These are phyloP conservation scores for Drosophila arizonae DNA, from an alignment of 1,140 invertebrate species.

Conservation along the genomic window DNA sequence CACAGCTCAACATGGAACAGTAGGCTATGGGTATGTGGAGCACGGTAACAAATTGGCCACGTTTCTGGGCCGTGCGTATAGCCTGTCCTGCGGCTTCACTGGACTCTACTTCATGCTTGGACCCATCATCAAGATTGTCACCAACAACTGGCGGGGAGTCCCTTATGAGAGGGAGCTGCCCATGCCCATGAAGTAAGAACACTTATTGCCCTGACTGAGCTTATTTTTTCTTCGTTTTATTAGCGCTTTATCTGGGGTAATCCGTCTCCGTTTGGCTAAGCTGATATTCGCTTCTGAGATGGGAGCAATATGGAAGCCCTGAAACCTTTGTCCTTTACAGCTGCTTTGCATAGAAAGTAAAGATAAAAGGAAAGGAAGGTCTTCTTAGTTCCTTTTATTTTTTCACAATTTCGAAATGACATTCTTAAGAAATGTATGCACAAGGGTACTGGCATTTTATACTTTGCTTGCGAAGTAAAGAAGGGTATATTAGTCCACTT, in stretches of 20 bases:
- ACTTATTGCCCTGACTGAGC: background rate
- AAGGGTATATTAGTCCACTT: background rate
- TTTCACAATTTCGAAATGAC: background rate
- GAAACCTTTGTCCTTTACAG: too few species aligned
- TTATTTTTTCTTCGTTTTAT: background rate
- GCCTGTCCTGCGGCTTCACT: constrained; percentile 58
- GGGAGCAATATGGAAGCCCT: too few species aligned
- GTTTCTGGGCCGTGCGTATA: constrained; percentile 56
- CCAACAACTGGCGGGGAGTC: constrained; percentile 30
- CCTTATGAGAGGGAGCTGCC: constrained; percentile 53
- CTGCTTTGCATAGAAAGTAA: too few species aligned
- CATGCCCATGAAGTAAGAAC: constrained; percentile 74
- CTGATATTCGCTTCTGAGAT: too few species aligned
- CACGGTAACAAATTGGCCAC: constrained; percentile 56
- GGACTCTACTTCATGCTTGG: constrained; percentile 69
- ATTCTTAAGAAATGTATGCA: background rate
- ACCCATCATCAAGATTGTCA: constrained; percentile 58
- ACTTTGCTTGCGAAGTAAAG: background rate
- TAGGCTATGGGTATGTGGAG: constrained; percentile 29
- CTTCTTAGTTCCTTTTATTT: background rate
- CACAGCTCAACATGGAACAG: constrained; percentile 28
- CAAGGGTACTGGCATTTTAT: background rate
- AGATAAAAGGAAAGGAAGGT: too few species aligned
- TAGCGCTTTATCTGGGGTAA: background rate
- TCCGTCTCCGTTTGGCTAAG: too few species aligned